A percentile compares a stretch with the other conserved stretches of the same genome.
Conservation (phyloP, 2,888 invertebrate species). For the Leistus spinibarbis region DNA sequence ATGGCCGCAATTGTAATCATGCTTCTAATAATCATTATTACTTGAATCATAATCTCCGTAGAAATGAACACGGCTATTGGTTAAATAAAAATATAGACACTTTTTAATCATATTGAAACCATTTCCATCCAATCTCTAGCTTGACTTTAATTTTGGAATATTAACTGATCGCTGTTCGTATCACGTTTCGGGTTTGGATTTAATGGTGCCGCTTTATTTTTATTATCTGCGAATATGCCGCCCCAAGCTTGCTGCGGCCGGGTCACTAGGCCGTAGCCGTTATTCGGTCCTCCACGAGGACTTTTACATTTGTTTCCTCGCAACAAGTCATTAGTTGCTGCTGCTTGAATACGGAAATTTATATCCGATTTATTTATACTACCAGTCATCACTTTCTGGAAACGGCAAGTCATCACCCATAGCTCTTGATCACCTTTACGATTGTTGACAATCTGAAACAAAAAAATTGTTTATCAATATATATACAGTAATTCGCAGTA, state of each 20-base stretch:
- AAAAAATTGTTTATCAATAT: background rate
- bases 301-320: constrained; percentile 62
- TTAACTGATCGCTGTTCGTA: too few species aligned
- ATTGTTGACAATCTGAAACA: constrained; percentile 60
- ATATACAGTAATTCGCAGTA: too few species aligned
- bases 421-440: constrained; percentile 65
- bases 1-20: too few species aligned
- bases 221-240: background rate
- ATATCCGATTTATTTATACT: constrained; percentile 60
- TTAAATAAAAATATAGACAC: too few species aligned
- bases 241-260: background rate
- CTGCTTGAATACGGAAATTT: constrained; percentile 75
- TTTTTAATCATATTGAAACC: too few species aligned
- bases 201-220: background rate
- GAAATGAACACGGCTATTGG: too few species aligned
- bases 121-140: too few species aligned
- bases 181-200: background rate
- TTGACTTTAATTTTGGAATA: too few species aligned
- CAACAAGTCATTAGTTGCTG: constrained; percentile 62
- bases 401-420: constrained; percentile 71
- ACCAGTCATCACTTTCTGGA: constrained; percentile 70
- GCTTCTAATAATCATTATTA: too few species aligned
- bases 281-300: constrained; percentile 49
- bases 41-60: too few species aligned
- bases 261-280: constrained; percentile 23